Base-by-base conservation (phyloP, 30 jellyfish, hydroid and myxozoan genomes). In the Aurelia sp. region DNA sequence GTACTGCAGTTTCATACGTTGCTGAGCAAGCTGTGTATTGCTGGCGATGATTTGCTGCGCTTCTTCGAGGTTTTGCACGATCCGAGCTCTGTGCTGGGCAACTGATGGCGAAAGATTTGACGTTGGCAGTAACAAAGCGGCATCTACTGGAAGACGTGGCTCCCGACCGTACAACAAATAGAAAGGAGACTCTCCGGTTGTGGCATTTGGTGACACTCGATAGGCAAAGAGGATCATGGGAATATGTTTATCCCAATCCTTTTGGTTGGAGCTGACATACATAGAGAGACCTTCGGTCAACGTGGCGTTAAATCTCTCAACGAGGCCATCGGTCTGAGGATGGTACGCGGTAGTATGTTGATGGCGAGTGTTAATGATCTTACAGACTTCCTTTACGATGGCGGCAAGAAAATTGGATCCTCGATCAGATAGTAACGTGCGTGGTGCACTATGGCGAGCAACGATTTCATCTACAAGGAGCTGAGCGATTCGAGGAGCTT, bases 21-120 rank as follows among this genome's bases (percentile, higher is more conserved):
- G 74, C 61, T 75, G 72, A n/a, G 86, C 86, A 31, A 75, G 86
- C 86, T 75, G 86, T 40, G 86, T 75, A 52, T 75, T 75, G 17
- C 61, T 19, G 15, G 66, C 52, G 21, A 71, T 71, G 15, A 71
- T 38, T 24, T 48, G 33, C 67, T 24, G 33, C 8, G 82, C 33
- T 71, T 40, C 82, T 38, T 78, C 80, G 1, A 75, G 60, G 47
- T 33, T 75, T 18, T 40, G 33, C 18, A 53, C 86, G 18, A 75
- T 8, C 57, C 86, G 74, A n/a, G 86, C 86, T 5, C 86, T 51
- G 1, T 27, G 74, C 57, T 75, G 74, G 15, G 86, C 58, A 60
- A 75, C 75, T 5, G 86, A 75, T 3, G 59, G 11, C 13, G 86
- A 75, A 52, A 75, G 73, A 13, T 75, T 58, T 13, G 86, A 51